Percentiles rank a stretch among this genome's conserved stretches.
Conservation (phyloP, 2,888 invertebrate genomes). For the Lasioglossum morio region DNA sequence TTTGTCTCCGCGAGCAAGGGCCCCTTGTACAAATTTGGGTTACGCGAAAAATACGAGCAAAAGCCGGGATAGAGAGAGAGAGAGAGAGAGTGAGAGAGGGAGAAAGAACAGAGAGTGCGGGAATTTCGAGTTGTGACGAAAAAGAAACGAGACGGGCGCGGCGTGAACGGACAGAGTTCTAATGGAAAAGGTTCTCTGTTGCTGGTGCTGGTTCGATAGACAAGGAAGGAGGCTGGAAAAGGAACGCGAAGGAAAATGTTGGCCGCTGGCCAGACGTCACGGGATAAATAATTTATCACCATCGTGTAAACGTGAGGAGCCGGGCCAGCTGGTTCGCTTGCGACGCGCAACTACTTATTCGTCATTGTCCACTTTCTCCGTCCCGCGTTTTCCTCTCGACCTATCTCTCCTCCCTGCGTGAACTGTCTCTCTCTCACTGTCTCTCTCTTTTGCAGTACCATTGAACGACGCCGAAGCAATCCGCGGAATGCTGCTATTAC, state of each 20-base stretch:
- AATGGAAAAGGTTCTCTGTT: background rate
- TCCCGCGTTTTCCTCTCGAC: conserved; percentile 41
- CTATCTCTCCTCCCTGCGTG: conserved; percentile 12
- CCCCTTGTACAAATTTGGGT: conserved; percentile 38
- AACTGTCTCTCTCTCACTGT: background rate
- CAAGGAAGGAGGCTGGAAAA: conserved; percentile 27
- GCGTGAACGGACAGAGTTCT: background rate
- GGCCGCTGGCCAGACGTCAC: conserved; percentile 77
- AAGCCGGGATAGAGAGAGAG: background rate
- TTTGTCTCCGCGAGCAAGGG: conserved; percentile 18
- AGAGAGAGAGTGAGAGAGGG: background rate
- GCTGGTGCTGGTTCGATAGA: conserved; percentile 55
- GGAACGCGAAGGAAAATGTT: conserved; percentile 71
- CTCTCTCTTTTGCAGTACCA: background rate
- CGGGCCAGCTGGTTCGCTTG: conserved; percentile 65
- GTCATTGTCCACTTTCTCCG: conserved; percentile 67
- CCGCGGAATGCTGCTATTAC: conserved; percentile 19
- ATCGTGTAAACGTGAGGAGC: conserved; percentile 73
- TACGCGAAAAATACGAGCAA: conserved; percentile 10
- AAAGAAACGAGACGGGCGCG: background rate
- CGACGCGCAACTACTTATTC: conserved; percentile 51
- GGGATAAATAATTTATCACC: conserved; percentile 80
- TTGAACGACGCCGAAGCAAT: conserved; percentile 26
- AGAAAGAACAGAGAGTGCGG: background rate
- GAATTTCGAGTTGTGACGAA: background rate